Evolutionary conservation across 1,140 invertebrate genomes (phyloP).

Genomic region (Sinonovacula constricta): DNA sequence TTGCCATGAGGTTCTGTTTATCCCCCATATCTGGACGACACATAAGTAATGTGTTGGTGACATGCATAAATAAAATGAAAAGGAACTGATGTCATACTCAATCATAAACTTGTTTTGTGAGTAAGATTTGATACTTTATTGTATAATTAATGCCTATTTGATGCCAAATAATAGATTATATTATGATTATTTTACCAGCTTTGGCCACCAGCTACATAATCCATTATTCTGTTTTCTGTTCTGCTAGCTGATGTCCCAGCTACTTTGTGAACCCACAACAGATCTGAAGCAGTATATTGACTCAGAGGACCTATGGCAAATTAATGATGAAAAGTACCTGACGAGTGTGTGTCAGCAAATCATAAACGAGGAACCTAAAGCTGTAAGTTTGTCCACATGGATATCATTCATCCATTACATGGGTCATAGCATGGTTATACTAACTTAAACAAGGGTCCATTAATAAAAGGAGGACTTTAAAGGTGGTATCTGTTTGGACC

Average conservation of each 20-base stretch:
- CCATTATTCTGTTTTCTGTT: too few relatives aligned
- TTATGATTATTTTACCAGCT: too few relatives aligned
- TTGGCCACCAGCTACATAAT: too few relatives aligned
- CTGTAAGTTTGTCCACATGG: slow-evolving; percentile 3
- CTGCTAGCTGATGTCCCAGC: slow-evolving; percentile 15
- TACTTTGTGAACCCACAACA: neutral
- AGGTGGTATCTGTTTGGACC: neutral
- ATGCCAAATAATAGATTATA: too few relatives aligned
- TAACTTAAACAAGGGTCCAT: neutral
- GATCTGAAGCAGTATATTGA: slow-evolving; percentile 1
- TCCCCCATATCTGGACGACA: too few relatives aligned
- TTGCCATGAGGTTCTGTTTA: too few relatives aligned
- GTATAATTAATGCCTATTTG: too few relatives aligned
- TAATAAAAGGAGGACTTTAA: neutral
- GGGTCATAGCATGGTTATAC: neutral
- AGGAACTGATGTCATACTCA: too few relatives aligned
- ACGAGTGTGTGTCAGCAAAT: slow-evolving; percentile 20
- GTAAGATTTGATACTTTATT: too few relatives aligned
- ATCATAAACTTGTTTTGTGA: too few relatives aligned
- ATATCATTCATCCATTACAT: neutral
- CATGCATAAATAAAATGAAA: too few relatives aligned
- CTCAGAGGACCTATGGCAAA: slow-evolving; percentile 25
- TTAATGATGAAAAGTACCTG: slow-evolving; percentile 36
- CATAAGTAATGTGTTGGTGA: too few relatives aligned
- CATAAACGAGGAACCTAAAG: slow-evolving; percentile 25